Base-by-base conservation (phyloP, 1,140 invertebrate species). In the Papilio polyxenes region DNA sequence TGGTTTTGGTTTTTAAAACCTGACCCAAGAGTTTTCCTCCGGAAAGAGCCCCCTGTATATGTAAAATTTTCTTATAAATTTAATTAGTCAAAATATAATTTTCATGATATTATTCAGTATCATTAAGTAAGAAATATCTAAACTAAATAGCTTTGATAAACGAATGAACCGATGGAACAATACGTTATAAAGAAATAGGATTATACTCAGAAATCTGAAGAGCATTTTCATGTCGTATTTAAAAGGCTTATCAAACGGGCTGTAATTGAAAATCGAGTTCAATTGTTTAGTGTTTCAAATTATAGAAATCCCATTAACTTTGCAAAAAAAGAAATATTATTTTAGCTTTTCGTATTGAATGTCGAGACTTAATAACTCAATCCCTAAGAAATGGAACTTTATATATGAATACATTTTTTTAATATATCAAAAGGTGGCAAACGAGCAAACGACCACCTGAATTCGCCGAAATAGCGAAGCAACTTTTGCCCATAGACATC, bases 231-330 rank as follows among this genome's bases (percentile, higher is more conserved):
- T 72, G 31, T 56, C 15, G 53, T 72, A 72, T 72, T 65, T 65
- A 40, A 72, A 72, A 72, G 31, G 65, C 65, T 72, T 72, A 72
- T 31, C 65, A 40, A 40, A 72, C 65, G 13, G 65, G 65, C 65
- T 13, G 13, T 72, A 11, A 72, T 72, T 72, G 65, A 72, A 72
- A 72, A 72, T 72, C 13, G 23, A 72, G 65, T 72, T 72, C 31
- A 72, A 72, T 72, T 72, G 65, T 72, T 37, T 72, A 72, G 31
- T 37, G 15, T 13, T 72, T 72, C 23, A 37, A 72, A 72, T 72
- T 31, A 72, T 72, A 37, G 65, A 37, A 72, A 72, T 72, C 65
- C 65, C 40, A 72, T 72, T 72, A 40, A 72, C 23, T 72, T 72
- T 15, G 65, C 23, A 17, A 72, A 72, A 72, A 72, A 72, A 69